A percentile compares a stretch with the other conserved stretches of the same genome.
Evolutionary conservation across 2,113 vertebrate species (phyloP).

Genomic region (Sinocyclocheilus grahami): DNA sequence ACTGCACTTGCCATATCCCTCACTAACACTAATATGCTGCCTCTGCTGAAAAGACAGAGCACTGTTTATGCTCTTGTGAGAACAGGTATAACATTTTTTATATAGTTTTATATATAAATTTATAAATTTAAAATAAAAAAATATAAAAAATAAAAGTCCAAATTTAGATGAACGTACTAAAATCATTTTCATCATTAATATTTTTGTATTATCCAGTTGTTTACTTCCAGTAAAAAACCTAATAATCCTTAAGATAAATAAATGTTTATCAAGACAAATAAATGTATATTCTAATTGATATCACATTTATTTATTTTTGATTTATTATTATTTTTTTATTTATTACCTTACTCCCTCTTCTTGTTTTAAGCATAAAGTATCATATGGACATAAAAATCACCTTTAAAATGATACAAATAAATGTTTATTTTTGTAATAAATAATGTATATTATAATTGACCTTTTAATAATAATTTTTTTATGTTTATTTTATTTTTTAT

Average conservation of each 20-base stretch:
- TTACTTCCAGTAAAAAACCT: neutral
- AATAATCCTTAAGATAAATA: neutral
- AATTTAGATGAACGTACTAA: neutral
- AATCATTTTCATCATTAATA: neutral
- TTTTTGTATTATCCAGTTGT: neutral
- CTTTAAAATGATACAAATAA: neutral
- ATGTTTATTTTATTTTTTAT: neutral
- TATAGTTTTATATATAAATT: no score
- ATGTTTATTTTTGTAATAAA: neutral
- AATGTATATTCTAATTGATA: no score
- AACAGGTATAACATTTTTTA: neutral
- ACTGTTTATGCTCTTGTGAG: constrained; percentile 55
- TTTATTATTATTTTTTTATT: no score
- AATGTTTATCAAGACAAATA: no score
- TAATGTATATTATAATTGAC: no score
- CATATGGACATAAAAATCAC: neutral
- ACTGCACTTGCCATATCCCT: constrained; percentile 67
- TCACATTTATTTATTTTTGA: no score
- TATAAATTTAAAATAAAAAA: no score
- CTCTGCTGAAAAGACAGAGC: constrained; percentile 50
- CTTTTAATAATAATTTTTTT: neutral
- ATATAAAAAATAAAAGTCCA: neutral
- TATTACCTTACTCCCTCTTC: no score
- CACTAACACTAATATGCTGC: constrained; percentile 48
- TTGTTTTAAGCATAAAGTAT: neutral